Percentiles rank a stretch among this genome's conserved stretches.
Evolutionary conservation across 2,113 vertebrate genomes (phyloP).

Genomic region (Pogona vitticeps): DNA sequence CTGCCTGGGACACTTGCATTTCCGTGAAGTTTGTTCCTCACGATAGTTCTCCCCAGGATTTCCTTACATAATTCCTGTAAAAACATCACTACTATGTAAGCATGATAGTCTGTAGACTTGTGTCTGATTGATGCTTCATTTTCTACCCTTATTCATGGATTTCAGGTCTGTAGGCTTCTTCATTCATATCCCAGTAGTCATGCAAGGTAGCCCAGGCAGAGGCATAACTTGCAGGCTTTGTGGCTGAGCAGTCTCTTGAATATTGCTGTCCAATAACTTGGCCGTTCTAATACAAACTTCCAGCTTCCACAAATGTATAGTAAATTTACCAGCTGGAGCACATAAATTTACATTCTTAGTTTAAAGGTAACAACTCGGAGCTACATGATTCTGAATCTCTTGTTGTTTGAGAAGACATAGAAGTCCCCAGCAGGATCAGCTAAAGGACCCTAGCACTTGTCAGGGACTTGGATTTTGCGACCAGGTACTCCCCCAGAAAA

Average conservation of each 20-base stretch:
- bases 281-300: no score
- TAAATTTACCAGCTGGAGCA: neutral
- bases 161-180: no score
- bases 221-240: neutral
- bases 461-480: neutral
- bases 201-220: neutral
- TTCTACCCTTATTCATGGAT: no score
- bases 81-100: neutral
- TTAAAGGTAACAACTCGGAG: neutral
- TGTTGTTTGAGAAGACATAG: neutral
- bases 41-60: conserved; percentile 12
- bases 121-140: neutral
- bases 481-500: neutral
- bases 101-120: neutral
- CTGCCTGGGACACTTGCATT: neutral
- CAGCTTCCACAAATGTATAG: no score
- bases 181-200: no score
- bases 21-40: conserved; percentile 5
- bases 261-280: no score
- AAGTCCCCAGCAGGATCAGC: neutral
- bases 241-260: neutral
- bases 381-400: no score
- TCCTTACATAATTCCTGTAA: neutral
- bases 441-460: neutral
- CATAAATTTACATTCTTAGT: neutral